Evolutionary conservation across 2,113 vertebrate genomes (phyloP).

Genomic region (Turnix velox): DNA sequence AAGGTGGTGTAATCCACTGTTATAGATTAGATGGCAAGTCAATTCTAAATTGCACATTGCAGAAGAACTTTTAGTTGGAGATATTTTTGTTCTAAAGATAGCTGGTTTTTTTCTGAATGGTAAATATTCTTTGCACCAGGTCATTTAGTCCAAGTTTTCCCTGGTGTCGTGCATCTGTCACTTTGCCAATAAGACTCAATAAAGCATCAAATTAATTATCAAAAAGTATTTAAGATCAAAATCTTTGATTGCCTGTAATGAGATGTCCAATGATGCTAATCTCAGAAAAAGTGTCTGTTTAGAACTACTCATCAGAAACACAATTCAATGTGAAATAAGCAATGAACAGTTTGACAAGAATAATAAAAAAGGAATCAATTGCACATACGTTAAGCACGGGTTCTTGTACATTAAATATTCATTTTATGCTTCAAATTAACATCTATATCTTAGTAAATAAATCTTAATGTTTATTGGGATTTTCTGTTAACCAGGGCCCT

Average conservation of each 20-base stretch:
- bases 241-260: constrained; percentile 29
- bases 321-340: constrained; percentile 65
- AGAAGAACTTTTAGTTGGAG: background rate
- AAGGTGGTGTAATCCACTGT: constrained; percentile 13
- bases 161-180: background rate
- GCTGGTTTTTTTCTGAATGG: background rate
- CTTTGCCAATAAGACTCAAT: background rate
- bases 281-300: constrained; percentile 63
- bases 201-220: constrained; percentile 29
- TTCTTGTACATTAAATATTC: background rate
- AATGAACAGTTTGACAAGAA: constrained; percentile 61
- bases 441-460: background rate
- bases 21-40: constrained; percentile 14
- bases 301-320: constrained; percentile 66
- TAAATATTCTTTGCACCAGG: background rate
- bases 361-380: constrained; percentile 29
- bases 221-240: constrained; percentile 37
- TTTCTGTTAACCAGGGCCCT: accelerated
- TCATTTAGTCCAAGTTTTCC: background rate
- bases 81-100: background rate
- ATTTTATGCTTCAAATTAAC: background rate
- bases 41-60: constrained; percentile 16
- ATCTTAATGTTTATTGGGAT: background rate
- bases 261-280: constrained; percentile 69
- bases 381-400: background rate